Evolutionary conservation across 2,797 vertebrate genomes (phyloP).

Genomic region (Vultur gryphus): DNA sequence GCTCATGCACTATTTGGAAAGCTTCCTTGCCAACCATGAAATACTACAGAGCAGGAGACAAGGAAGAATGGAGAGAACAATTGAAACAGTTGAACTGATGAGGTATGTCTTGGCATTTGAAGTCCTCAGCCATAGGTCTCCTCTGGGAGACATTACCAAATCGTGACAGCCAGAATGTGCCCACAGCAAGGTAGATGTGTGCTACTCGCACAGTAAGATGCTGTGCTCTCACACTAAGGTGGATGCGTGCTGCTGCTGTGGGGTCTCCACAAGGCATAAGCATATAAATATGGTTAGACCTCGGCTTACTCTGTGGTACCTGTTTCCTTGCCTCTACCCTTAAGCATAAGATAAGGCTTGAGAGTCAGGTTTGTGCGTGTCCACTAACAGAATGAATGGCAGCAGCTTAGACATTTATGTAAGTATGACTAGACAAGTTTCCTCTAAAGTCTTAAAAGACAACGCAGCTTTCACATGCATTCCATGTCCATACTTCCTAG

Average conservation of each 20-base stretch:
- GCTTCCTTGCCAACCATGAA: accelerated
- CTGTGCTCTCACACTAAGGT: neutral
- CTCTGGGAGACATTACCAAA: neutral
- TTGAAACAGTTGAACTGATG: neutral
- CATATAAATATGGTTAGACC: neutral
- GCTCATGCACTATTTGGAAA: neutral
- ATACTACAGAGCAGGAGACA: neutral
- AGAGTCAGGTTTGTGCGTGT: neutral
- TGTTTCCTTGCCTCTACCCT: neutral
- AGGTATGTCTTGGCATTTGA: neutral
- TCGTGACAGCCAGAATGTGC: neutral
- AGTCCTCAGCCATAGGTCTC: neutral
- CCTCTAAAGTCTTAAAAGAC: neutral
- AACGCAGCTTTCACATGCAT: neutral
- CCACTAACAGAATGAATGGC: neutral
- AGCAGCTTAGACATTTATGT: neutral
- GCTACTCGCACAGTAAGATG: neutral
- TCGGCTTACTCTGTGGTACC: neutral
- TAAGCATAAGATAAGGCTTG: neutral
- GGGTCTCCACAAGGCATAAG: neutral
- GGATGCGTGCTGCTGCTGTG: neutral
- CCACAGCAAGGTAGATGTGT: accelerated
- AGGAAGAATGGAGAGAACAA: neutral
- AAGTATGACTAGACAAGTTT: neutral
- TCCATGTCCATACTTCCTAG: neutral